Base-by-base conservation (phyloP, 2,113 vertebrate genomes). In the Psophia crepitans region DNA sequence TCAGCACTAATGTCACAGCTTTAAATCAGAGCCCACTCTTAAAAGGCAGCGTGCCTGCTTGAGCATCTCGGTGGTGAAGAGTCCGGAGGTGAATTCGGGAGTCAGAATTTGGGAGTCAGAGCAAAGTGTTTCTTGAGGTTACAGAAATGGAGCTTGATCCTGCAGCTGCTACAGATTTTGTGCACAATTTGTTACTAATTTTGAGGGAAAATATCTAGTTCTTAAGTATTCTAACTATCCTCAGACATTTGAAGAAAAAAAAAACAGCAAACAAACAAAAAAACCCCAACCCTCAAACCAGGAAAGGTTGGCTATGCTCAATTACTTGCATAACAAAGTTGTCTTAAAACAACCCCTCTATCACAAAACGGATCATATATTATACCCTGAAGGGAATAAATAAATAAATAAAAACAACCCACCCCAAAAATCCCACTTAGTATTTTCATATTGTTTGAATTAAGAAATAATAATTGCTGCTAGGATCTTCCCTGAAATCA, bases 361-460 rank as follows among this genome's bases (percentile, higher is more conserved):
- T 73, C 10, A 58, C 30, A 69, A 16, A 46, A 43, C 3, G 8
- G 32, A 48, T 39, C 23, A 48, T 26, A 4, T 23, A n/a, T 74
- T 77, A 8, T 20, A 35, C 5, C 5, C 6, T 37, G 5, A 60
- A 61, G 3, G 1, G 9, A 65, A 43, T 5, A 18, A 37, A 27
- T 23, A 27, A 27, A 24, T 14, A 49, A 8, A 48, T 6, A 20
- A 11, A 12, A 23, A 30, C 26, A 53, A 8, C 21, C 27, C 57
- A 9, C 2, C 0, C 1, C 1, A n/a, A n/a, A n/a, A n/a, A n/a
- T n/a, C n/a, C n/a, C 4, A 14, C 4, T 16, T 60, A 26, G 19
- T 58, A 48, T 85, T 77, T 78, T 44, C 3, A 8, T 46, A 12
- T n/a, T 37, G 2, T 33, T 84, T 66, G 5, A 64, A 44, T 46